These are phyloP conservation scores for Hemicentrotus pulcherrimus DNA, from an alignment of 35 echinoderm and acorn worm genomes.

Conservation along the genomic window DNA sequence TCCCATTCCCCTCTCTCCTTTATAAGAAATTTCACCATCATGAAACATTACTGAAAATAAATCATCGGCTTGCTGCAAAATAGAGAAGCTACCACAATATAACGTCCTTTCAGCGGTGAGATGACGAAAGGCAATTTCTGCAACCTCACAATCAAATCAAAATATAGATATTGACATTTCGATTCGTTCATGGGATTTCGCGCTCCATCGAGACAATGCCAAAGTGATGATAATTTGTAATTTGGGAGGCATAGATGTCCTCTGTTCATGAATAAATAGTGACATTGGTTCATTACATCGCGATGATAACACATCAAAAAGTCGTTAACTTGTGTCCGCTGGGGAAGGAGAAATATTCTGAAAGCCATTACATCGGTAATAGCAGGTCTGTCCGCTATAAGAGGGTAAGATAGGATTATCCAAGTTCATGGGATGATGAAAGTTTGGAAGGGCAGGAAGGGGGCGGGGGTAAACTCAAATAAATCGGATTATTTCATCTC, in stretches of 20 bases:
- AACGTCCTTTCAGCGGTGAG: too few relatives aligned
- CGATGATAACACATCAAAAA: neutral
- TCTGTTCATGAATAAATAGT: neutral
- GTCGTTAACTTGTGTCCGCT: neutral
- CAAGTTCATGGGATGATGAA: too few relatives aligned
- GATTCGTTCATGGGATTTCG: neutral
- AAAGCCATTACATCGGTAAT: neutral
- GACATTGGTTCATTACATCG: neutral
- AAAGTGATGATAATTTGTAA: neutral
- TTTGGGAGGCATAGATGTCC: neutral
- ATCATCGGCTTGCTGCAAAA: too few relatives aligned
- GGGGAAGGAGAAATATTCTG: neutral
- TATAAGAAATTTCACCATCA: neutral
- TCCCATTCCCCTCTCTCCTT: neutral
- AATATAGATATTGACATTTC: constrained; percentile 5
- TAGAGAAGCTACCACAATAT: too few relatives aligned
- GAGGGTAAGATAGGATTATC: too few relatives aligned
- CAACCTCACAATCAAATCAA: neutral
- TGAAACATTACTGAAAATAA: neutral
- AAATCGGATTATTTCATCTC: too few relatives aligned
- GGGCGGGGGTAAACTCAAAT: too few relatives aligned
- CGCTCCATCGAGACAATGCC: neutral
- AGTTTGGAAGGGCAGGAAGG: too few relatives aligned
- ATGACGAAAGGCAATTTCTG: neutral
- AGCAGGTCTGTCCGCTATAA: neutral